Evolutionary conservation across 2,797 vertebrate species (phyloP).

Genomic region (Notoglanidium macrostoma): DNA sequence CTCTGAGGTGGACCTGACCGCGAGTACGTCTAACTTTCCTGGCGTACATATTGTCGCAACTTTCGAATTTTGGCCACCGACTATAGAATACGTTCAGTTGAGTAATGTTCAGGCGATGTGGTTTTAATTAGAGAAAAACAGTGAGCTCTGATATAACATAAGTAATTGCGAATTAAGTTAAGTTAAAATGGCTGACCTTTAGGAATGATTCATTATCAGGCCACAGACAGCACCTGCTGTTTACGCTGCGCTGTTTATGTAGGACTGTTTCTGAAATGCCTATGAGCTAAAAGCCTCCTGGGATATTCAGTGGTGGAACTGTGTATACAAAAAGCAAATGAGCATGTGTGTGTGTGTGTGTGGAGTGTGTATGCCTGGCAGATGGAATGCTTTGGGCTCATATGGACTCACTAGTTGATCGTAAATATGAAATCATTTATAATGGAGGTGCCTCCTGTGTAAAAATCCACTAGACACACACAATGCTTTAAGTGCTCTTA

Average conservation of each 20-base stretch:
- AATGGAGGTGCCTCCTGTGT: background rate
- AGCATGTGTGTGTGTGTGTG: background rate
- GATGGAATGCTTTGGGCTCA: conserved; percentile 36
- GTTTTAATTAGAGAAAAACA: background rate
- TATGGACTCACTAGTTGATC: conserved; percentile 44
- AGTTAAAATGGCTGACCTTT: background rate
- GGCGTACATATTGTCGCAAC: background rate
- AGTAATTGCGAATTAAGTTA: background rate
- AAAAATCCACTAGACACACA: background rate
- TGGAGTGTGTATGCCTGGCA: conserved; percentile 12
- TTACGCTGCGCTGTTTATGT: background rate
- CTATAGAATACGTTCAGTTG: background rate
- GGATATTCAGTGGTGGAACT: conserved; percentile 10
- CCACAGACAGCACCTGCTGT: conserved; percentile 10
- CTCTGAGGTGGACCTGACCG: no score
- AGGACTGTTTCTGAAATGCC: conserved; percentile 22
- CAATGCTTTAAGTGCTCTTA: conserved; percentile 31
- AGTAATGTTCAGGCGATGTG: background rate
- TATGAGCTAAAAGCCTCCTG: conserved; percentile 29
- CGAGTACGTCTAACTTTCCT: background rate
- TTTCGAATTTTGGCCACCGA: background rate
- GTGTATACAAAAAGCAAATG: background rate
- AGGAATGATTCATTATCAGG: conserved; percentile 7
- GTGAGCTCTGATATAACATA: background rate
- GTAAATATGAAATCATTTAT: conserved; percentile 18